phyloP scores from a whole-genome alignment of 2,113 vertebrate genomes.

The Perognathus longimembris region DNA sequence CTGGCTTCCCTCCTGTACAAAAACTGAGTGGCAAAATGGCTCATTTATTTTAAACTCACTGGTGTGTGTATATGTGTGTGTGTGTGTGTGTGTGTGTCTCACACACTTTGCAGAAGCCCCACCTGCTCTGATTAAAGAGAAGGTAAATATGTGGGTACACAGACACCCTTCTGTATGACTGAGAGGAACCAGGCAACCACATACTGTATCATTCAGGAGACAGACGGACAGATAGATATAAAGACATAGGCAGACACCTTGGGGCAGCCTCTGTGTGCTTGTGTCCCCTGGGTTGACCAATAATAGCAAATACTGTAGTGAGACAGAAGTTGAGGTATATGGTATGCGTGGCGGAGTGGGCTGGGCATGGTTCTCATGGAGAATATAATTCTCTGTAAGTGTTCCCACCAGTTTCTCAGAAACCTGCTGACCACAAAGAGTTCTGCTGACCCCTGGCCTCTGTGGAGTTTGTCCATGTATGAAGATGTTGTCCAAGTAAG shows the following conservation, averaged over 20 bases:
- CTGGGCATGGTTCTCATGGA: slow-evolving; percentile 40
- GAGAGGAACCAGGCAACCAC: neutral
- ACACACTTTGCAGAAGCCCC: neutral
- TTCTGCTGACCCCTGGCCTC: slow-evolving; percentile 86
- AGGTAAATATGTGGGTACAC: neutral
- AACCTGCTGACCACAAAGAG: slow-evolving; percentile 78
- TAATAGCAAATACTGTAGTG: neutral
- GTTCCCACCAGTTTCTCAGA: slow-evolving; percentile 84
- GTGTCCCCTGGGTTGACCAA: neutral
- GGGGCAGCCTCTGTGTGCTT: neutral
- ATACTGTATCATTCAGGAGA: neutral
- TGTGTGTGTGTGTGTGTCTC: too few relatives aligned
- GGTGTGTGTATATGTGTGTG: too few relatives aligned
- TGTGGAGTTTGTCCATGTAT: slow-evolving; percentile 86
- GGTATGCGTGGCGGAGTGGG: too few relatives aligned
- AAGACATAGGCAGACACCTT: neutral
- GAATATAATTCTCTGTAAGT: slow-evolving; percentile 66
- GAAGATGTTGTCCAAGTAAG: slow-evolving; percentile 87
- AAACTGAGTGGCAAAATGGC: slow-evolving; percentile 67
- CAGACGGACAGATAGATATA: neutral
- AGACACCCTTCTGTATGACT: neutral
- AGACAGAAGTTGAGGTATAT: slow-evolving; percentile 64
- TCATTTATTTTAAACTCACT: slow-evolving; percentile 68
- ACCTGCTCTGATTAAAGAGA: neutral
- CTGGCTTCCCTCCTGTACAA: slow-evolving; percentile 68